Evolutionary conservation across 1,140 invertebrate genomes (phyloP).

Genomic region (Ctenoplectra terminalis): DNA sequence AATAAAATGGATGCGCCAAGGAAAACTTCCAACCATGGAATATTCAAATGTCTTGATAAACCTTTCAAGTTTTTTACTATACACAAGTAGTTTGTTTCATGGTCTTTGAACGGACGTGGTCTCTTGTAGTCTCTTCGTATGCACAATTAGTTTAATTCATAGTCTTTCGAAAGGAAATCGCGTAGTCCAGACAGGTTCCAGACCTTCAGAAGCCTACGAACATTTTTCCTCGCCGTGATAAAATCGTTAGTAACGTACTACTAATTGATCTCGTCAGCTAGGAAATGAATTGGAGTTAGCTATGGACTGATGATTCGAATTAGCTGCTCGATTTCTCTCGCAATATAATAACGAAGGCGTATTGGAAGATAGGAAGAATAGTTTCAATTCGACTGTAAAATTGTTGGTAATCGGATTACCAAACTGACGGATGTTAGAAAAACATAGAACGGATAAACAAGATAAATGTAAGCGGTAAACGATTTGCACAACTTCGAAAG

Average conservation of each 20-base stretch:
- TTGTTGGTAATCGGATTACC: too few species aligned
- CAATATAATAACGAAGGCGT: neutral
- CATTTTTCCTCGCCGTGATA: neutral
- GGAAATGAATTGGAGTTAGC: neutral
- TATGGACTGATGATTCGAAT: neutral
- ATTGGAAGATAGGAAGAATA: neutral
- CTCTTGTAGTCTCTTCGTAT: too few species aligned
- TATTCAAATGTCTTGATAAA: too few species aligned
- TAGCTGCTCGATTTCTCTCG: neutral
- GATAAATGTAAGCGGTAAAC: too few species aligned
- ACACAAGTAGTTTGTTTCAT: too few species aligned
- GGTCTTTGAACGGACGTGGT: too few species aligned
- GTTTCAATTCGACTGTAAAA: neutral
- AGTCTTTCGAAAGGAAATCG: neutral
- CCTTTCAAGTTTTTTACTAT: too few species aligned
- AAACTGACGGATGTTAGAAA: neutral
- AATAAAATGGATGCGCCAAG: conserved; percentile 1
- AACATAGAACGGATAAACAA: neutral
- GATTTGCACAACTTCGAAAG: neutral
- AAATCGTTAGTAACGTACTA: conserved; percentile 20
- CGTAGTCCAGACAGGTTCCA: neutral
- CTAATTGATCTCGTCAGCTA: conserved; percentile 25
- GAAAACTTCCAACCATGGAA: neutral
- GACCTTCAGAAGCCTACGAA: neutral
- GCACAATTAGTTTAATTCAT: neutral